Evolutionary conservation across 1,140 invertebrate species (phyloP).

Genomic region (Drosophila equinoxialis): DNA sequence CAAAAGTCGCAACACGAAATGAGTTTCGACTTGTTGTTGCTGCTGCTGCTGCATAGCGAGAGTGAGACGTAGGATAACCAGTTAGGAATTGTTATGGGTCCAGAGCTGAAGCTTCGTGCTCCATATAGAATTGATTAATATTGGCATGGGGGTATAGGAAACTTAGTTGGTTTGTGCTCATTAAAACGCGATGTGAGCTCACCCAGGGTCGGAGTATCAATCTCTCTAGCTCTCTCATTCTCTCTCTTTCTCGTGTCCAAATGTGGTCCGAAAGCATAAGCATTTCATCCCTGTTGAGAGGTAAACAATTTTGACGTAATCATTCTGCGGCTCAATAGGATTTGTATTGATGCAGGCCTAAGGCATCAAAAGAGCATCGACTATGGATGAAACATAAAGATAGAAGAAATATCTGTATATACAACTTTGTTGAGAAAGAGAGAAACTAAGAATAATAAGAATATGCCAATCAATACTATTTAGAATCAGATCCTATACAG

Average conservation of each 20-base stretch:
- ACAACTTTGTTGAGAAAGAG: constrained; percentile 15
- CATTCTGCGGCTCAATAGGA: constrained; percentile 64
- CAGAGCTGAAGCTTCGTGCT: constrained; percentile 41
- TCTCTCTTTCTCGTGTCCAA: neutral
- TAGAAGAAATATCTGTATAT: constrained; percentile 36
- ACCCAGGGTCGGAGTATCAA: constrained; percentile 26
- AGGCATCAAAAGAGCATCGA: constrained; percentile 26
- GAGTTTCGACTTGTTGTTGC: constrained; percentile 74
- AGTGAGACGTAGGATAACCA: constrained; percentile 60
- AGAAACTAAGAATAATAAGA: neutral
- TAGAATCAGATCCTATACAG: no score
- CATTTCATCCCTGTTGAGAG: constrained; percentile 12
- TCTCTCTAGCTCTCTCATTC: neutral
- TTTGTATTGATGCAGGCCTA: constrained; percentile 48
- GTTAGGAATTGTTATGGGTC: constrained; percentile 59
- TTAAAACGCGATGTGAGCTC: constrained; percentile 53
- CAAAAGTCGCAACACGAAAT: constrained; percentile 81
- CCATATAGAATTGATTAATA: constrained; percentile 81
- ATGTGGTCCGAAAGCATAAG: neutral
- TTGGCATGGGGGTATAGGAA: constrained; percentile 62
- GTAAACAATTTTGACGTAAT: constrained; percentile 63
- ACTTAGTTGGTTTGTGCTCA: constrained; percentile 44
- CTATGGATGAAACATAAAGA: constrained; percentile 22
- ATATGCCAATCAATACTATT: no score
- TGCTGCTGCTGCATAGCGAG: constrained; percentile 3